These are phyloP conservation scores for Pangasius macronema DNA, from an alignment of 2,797 vertebrate species.

Conservation along the genomic window DNA sequence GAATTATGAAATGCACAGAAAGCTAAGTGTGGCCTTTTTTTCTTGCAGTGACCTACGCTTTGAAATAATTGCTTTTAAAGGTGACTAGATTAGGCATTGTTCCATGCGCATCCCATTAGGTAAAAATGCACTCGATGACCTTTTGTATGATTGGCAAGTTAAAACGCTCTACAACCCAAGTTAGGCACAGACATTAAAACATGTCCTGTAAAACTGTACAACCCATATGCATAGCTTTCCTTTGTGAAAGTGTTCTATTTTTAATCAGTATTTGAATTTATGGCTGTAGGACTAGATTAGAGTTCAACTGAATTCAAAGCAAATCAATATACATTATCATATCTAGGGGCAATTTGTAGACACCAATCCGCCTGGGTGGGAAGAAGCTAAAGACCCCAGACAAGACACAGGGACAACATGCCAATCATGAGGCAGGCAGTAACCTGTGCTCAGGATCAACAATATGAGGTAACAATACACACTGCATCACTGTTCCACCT, in stretches of 20 bases:
- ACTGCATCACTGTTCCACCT: not conserved
- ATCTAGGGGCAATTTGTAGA: not conserved
- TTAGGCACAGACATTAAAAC: not conserved
- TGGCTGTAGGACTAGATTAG: not conserved
- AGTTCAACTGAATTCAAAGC: not conserved
- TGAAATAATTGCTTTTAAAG: conserved; percentile 22
- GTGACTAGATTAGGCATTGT: conserved; percentile 24
- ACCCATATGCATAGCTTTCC: not conserved
- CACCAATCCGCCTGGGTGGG: not conserved
- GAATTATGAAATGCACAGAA: conserved; percentile 17
- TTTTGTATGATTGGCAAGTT: not conserved
- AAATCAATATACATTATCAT: not conserved
- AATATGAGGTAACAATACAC: not conserved
- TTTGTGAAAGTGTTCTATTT: not conserved
- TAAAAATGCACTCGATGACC: conserved; percentile 4
- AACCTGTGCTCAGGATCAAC: not conserved
- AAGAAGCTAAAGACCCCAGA: not conserved
- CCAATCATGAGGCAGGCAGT: not conserved
- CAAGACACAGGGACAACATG: not conserved
- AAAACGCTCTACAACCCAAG: not conserved
- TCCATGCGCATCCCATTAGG: conserved; percentile 1
- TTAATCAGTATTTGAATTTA: not conserved
- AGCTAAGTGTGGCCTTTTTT: not conserved
- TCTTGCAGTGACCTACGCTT: conserved; percentile 13
- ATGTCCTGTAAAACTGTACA: not conserved